Percentiles rank a stretch among this genome's conserved stretches.
Conservation (phyloP, 23 tunicate species). For the Trididemnum miniatum region DNA sequence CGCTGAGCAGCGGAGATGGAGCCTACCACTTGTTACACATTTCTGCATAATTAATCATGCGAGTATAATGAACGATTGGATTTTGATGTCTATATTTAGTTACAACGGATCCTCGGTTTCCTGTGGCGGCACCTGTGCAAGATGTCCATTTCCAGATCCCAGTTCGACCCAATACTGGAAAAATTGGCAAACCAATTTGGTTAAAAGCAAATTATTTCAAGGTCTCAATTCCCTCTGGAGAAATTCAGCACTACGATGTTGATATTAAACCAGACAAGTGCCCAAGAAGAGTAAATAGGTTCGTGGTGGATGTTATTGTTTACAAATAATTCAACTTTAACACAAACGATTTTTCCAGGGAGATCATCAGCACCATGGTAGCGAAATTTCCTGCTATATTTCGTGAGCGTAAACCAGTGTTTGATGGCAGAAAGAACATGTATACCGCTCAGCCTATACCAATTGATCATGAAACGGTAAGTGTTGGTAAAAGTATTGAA, state of each 20-base stretch:
- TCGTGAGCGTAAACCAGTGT: constrained; percentile 96
- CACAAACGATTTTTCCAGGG: constrained; percentile 38
- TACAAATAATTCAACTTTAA: not conserved
- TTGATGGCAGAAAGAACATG: constrained; percentile 94
- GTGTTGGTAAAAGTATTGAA: too few relatives aligned
- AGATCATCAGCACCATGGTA: constrained; percentile 96
- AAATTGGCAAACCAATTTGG: constrained; percentile 86
- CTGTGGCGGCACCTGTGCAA: constrained; percentile 52
- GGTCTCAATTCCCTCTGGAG: constrained; percentile 95
- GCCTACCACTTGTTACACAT: too few relatives aligned
- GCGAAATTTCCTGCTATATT: constrained; percentile 89
- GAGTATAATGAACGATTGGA: too few relatives aligned
- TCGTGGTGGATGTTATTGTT: not conserved
- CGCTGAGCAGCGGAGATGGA: too few relatives aligned
- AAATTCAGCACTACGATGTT: constrained; percentile 97
- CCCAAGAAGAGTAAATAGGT: constrained; percentile 97
- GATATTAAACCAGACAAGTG: constrained; percentile 99
- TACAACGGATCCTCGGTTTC: constrained; percentile 70
- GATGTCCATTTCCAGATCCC: constrained; percentile 92
- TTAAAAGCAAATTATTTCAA: constrained; percentile 97
- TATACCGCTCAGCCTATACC: constrained; percentile 99
- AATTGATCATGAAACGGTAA: constrained; percentile 90
- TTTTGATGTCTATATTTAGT: too few relatives aligned
- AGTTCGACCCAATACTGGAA: constrained; percentile 81
- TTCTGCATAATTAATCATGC: too few relatives aligned